Conservation (phyloP, 2,113 vertebrate genomes). For the Eubucco bourcierii region DNA sequence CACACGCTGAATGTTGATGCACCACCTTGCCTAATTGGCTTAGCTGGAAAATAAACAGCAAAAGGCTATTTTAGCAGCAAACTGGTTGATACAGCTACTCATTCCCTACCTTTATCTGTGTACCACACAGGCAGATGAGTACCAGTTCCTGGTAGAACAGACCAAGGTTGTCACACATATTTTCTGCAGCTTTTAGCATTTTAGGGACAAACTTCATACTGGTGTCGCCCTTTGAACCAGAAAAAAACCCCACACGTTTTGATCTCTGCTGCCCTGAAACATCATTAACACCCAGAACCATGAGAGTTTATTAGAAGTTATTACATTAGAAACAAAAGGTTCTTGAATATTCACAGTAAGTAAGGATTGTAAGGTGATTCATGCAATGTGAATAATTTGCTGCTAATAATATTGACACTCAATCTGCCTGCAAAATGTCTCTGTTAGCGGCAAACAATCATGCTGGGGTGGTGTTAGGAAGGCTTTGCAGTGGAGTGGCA, state of each 20-base stretch:
- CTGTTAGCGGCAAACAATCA: constrained; percentile 53
- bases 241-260: background rate
- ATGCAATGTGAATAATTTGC: constrained; percentile 61
- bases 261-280: background rate
- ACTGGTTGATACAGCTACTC: constrained; percentile 55
- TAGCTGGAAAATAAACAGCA: constrained; percentile 69
- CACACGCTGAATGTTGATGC: constrained; percentile 24
- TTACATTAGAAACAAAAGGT: constrained; percentile 12
- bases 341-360: background rate
- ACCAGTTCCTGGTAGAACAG: background rate
- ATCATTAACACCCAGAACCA: background rate
- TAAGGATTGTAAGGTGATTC: constrained; percentile 38
- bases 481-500: constrained; percentile 13
- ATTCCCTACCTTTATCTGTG: constrained; percentile 69
- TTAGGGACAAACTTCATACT: background rate
- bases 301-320: background rate
- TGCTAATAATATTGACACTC: constrained; percentile 67
- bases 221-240: background rate
- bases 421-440: constrained; percentile 61
- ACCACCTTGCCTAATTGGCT: constrained; percentile 63
- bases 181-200: constrained; percentile 23
- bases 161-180: constrained; percentile 9
- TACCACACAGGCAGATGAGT: constrained; percentile 44
- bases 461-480: constrained; percentile 43
- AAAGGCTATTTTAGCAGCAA: constrained; percentile 60